phyloP scores from a whole-genome alignment of 2,888 invertebrate genomes.

The Oxytorus armatus region DNA sequence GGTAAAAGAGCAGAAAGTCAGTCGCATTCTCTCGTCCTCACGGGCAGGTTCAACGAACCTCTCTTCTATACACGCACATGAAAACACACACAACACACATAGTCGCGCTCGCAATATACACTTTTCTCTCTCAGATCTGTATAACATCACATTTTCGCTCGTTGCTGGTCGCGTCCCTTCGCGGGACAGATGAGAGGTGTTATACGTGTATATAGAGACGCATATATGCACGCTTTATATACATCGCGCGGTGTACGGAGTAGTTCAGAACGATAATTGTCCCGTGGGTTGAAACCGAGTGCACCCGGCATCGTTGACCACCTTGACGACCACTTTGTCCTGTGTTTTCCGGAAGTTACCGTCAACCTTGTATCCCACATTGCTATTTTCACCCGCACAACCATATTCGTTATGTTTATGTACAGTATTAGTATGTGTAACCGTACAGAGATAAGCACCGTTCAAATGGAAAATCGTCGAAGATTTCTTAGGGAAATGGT shows the following conservation, averaged over 20 bases:
- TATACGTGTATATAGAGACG: slow-evolving; percentile 35
- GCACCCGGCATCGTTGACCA: slow-evolving; percentile 43
- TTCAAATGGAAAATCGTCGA: too few relatives aligned
- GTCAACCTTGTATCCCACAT: slow-evolving; percentile 35
- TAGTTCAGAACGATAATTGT: slow-evolving; percentile 49
- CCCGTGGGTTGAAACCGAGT: slow-evolving; percentile 43
- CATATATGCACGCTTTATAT: slow-evolving; percentile 7
- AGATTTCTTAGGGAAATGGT: too few relatives aligned
- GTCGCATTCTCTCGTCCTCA: slow-evolving; percentile 69
- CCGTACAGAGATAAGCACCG: too few relatives aligned
- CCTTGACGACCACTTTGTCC: slow-evolving; percentile 65
- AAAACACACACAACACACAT: neutral
- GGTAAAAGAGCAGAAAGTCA: slow-evolving; percentile 69
- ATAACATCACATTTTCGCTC: slow-evolving; percentile 35
- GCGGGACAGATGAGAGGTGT: slow-evolving; percentile 60
- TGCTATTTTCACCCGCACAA: too few relatives aligned
- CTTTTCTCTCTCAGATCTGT: slow-evolving; percentile 21
- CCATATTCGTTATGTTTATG: too few relatives aligned
- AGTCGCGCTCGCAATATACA: slow-evolving; percentile 20
- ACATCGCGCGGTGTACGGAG: neutral
- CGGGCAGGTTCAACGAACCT: slow-evolving; percentile 68
- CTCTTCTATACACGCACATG: slow-evolving; percentile 8
- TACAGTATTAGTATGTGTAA: too few relatives aligned
- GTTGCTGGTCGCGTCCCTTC: slow-evolving; percentile 33
- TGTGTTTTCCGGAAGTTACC: slow-evolving; percentile 63